Evolutionary conservation across 2,797 vertebrate genomes (phyloP).

Genomic region (Sternarchorhynchus goeldii): DNA sequence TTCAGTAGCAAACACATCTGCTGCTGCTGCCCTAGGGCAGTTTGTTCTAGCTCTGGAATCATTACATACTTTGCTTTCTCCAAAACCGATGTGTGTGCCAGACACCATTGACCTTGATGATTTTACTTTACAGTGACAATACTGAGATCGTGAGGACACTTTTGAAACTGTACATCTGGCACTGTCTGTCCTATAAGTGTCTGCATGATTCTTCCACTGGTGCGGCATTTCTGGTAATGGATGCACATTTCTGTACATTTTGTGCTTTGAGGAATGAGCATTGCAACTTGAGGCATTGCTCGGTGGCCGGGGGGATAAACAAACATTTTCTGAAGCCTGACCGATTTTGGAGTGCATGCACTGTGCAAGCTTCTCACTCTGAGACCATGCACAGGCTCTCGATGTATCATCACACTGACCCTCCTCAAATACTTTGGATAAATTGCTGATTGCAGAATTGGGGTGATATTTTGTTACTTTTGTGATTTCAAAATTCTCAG

Average conservation of each 20-base stretch:
- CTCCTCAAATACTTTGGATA: conserved; percentile 71
- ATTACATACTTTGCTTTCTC: conserved; percentile 50
- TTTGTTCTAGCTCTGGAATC: conserved; percentile 44
- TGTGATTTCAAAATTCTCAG: conserved; percentile 28
- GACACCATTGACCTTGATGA: conserved; percentile 50
- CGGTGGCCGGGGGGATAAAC: conserved; percentile 48
- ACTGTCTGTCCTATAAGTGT: conserved; percentile 43
- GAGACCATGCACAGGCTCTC: conserved; percentile 70
- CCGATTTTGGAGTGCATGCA: conserved; percentile 59
- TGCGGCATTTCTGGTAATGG: conserved; percentile 19
- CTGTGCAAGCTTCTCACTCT: conserved; percentile 61
- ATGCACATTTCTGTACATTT: conserved; percentile 37
- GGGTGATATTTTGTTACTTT: conserved; percentile 52
- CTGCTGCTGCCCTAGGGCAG: conserved; percentile 42
- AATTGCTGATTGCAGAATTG: conserved; percentile 64
- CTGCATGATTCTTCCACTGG: conserved; percentile 1
- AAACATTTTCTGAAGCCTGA: conserved; percentile 40
- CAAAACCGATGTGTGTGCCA: conserved; percentile 17
- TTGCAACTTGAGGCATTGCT: conserved; percentile 50
- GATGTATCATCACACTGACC: conserved; percentile 69
- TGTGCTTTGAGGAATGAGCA: conserved; percentile 37
- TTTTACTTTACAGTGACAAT: conserved; percentile 54
- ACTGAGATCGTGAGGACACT: conserved; percentile 46
- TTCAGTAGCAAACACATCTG: conserved; percentile 33
- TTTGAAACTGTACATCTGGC: conserved; percentile 54